Evolutionary conservation across 2,888 invertebrate species (phyloP).

Genomic region (Thereva nobilitata): DNA sequence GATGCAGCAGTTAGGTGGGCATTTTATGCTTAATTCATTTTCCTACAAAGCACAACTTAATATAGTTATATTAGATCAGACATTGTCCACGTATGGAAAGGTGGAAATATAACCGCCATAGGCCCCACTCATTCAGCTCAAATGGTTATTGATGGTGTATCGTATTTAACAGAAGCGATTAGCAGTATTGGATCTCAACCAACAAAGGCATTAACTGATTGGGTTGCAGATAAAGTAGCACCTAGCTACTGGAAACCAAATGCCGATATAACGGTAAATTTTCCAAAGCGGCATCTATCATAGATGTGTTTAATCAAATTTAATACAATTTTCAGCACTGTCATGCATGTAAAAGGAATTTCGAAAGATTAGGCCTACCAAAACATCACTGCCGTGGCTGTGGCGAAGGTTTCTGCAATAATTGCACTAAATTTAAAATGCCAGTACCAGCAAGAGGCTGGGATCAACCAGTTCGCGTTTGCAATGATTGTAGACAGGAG

Average conservation of each 20-base stretch:
- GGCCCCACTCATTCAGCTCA: conserved; percentile 64
- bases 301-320: too few species aligned
- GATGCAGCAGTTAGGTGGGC: conserved; percentile 62
- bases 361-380: conserved; percentile 62
- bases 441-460: conserved; percentile 76
- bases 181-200: conserved; percentile 71
- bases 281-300: neutral
- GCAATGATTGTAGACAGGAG: conserved; percentile 66
- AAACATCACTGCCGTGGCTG: conserved; percentile 80
- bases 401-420: conserved; percentile 78
- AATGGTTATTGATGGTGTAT: conserved; percentile 68
- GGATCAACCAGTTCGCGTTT: conserved; percentile 72
- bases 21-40: conserved; percentile 59
- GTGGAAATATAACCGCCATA: conserved; percentile 60
- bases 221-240: conserved; percentile 75
- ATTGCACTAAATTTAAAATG: conserved; percentile 68
- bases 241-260: conserved; percentile 83
- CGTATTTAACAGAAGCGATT: conserved; percentile 66
- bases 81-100: conserved; percentile 72
- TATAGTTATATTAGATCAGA: conserved; percentile 58
- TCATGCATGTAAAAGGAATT: conserved; percentile 65
- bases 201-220: conserved; percentile 67
- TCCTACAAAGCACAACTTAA: neutral
- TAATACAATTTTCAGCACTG: conserved; percentile 63
- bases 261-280: conserved; percentile 69